These are phyloP conservation scores for Malurus splendens DNA, from an alignment of 2,797 vertebrate species.

Conservation along the genomic window DNA sequence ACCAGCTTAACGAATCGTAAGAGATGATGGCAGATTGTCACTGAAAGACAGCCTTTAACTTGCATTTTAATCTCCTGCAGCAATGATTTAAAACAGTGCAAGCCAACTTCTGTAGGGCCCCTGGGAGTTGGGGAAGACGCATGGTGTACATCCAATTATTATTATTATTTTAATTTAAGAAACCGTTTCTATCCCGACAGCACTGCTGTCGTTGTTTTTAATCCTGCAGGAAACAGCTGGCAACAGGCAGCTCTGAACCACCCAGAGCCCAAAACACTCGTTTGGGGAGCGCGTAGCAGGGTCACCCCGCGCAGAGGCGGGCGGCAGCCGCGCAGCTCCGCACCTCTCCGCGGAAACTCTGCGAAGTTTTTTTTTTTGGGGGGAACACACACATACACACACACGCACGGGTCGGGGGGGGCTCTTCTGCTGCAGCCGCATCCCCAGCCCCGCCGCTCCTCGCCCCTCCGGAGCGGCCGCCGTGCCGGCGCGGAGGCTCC, in stretches of 20 bases:
- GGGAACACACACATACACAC: not conserved
- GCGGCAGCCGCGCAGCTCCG: not conserved
- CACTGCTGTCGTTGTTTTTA: not conserved
- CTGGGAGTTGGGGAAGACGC: not conserved
- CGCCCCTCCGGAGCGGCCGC: not conserved
- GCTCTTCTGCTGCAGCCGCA: not conserved
- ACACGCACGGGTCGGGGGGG: not conserved
- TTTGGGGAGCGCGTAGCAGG: not conserved
- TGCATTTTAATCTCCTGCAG: not conserved
- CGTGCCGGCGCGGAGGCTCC: not conserved
- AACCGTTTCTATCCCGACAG: not conserved
- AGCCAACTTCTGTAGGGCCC: not conserved
- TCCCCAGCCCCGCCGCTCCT: not conserved
- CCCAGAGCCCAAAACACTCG: fast-evolving
- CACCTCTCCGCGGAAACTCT: not conserved
- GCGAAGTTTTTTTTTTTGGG: not conserved
- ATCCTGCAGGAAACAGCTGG: not conserved
- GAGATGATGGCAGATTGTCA: not conserved
- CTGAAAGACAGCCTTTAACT: not conserved
- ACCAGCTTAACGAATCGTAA: not conserved
- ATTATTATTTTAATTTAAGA: not conserved
- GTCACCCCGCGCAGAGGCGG: not conserved
- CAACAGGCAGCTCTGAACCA: not conserved
- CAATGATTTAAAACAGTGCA: not conserved
- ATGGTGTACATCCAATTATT: not conserved